Percentiles rank a stretch among this genome's conserved stretches.
Evolutionary conservation across 1,140 invertebrate genomes (phyloP).

Genomic region (Papilio glaucus): DNA sequence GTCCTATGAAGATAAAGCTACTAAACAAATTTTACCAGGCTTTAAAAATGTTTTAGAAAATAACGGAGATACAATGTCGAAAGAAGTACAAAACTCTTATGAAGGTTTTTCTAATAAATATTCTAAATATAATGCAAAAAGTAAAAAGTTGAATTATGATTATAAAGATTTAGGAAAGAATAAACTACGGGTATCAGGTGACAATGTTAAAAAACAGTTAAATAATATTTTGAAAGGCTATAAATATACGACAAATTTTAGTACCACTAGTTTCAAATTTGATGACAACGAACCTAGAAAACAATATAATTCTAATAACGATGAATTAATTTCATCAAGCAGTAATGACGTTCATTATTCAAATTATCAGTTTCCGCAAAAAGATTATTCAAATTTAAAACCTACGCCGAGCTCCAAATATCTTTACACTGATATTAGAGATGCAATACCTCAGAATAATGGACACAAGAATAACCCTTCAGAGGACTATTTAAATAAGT

Average conservation of each 20-base stretch:
- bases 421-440: constrained; percentile 51
- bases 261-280: constrained; percentile 62
- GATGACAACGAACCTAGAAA: constrained; percentile 54
- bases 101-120: constrained; percentile 45
- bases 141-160: constrained; percentile 52
- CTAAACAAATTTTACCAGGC: constrained; percentile 42
- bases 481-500: constrained; percentile 60
- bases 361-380: constrained; percentile 60
- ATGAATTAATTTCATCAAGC: constrained; percentile 65
- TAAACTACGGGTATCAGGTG: constrained; percentile 51
- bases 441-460: constrained; percentile 45
- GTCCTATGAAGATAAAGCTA: constrained; percentile 44
- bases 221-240: constrained; percentile 64
- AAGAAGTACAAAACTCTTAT: constrained; percentile 43
- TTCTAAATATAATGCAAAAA: constrained; percentile 45
- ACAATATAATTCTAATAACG: constrained; percentile 51
- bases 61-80: constrained; percentile 41
- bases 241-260: constrained; percentile 68
- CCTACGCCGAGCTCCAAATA: constrained; percentile 52
- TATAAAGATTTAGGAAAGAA: constrained; percentile 63
- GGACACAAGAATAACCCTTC: constrained; percentile 52
- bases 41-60: constrained; percentile 50
- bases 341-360: constrained; percentile 66
- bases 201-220: constrained; percentile 54
- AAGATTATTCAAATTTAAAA: constrained; percentile 57